Evolutionary conservation across 2,888 invertebrate species (phyloP), one percentile per base, ranked within the genome.

Genomic region (Pherbina coryleti): DNA sequence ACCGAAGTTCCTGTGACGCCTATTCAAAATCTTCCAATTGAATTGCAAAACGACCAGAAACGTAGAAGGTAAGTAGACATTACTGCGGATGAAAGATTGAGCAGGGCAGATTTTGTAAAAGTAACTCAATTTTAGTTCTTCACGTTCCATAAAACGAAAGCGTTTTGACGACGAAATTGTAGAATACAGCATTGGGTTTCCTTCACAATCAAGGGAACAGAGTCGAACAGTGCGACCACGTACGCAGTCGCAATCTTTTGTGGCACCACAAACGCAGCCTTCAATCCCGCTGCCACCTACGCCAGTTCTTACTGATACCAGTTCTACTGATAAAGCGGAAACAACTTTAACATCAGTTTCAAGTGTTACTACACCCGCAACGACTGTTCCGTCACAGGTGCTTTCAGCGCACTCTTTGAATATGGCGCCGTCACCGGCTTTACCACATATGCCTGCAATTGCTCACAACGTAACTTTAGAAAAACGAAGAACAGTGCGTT

Each of bases 121-220:
- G 69, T 77, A 55, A 66, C 55, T 78, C 8, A 37, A 60, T 75
- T 90, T 86, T 86, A 96, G 97, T 88, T 98, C 98, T 14, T 97
- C 96, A 37, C 92, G 98, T 78, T 98, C 98, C 1, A 98, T 98
- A 84, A 98, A 98, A 89, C 92, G 98, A 0, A 95, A 96, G 84
- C 95, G 98, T 84, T 98, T 98, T 90, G 98, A 98, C 88, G 98
- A 98, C 92, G 98, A 99, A 90, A 91, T 98, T 78, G 98, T 98
- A 0, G 98, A 98, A 77, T 97, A 96, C 82, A 96, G 96, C 88
- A 90, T 95, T 78, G 93, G 94, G 71, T 90, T 93, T 83, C 93
- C 93, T 0, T 93, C 91, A 75, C 87, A 86, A 7, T 85, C 86
- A 8, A 79, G 84, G 4, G 88, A 88, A 78, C 82, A 84, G 5